A percentile compares a stretch with the other conserved stretches of the same genome.
phyloP scores from a whole-genome alignment of 2,797 vertebrate genomes.

The Lagorchestes hirsutus region DNA sequence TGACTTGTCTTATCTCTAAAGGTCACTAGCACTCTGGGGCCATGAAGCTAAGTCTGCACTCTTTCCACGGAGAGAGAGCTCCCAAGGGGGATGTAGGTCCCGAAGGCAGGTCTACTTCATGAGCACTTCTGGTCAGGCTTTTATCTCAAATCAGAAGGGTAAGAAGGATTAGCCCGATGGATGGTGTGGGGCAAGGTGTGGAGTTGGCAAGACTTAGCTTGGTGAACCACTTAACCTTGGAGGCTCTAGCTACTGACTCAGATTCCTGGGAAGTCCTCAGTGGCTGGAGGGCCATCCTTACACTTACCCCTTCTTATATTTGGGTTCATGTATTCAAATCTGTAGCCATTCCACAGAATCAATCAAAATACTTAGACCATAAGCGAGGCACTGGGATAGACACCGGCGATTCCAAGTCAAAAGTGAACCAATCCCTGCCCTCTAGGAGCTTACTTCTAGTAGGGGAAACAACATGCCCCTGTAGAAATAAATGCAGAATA shows the following conservation, averaged over 20 bases:
- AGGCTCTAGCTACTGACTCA: background rate
- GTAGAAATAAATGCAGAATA: background rate
- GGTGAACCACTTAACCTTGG: background rate
- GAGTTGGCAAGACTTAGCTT: background rate
- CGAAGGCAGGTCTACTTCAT: rapidly evolving
- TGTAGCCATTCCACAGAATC: background rate
- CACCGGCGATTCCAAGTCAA: background rate
- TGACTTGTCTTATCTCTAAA: background rate
- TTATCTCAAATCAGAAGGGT: background rate
- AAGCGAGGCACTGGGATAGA: background rate
- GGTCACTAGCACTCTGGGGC: background rate
- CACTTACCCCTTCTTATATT: background rate
- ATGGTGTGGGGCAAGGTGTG: no score
- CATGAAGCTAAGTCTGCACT: background rate
- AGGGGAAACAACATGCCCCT: background rate
- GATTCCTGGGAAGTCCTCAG: background rate
- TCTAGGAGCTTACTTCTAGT: background rate
- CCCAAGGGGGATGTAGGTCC: background rate
- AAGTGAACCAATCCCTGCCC: background rate
- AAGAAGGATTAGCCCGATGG: background rate
- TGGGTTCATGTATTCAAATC: background rate
- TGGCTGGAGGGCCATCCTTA: no score
- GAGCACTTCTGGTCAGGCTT: background rate
- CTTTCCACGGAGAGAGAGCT: background rate
- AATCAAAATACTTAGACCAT: background rate